These are phyloP conservation scores for Cantharis nigra DNA, from an alignment of 2,888 invertebrate species.

Conservation along the genomic window DNA sequence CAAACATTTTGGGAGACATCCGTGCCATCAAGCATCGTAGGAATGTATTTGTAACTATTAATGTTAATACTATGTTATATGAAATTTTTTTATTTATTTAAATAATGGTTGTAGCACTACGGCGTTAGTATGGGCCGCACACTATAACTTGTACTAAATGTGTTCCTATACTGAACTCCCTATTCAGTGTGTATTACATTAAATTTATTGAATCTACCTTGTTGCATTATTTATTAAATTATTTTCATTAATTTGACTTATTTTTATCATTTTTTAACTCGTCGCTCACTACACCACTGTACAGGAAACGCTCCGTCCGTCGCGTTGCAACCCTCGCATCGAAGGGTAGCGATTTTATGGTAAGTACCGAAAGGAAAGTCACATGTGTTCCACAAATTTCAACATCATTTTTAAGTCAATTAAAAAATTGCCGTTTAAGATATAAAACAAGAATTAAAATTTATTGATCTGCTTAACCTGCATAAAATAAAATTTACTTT, in stretches of 20 bases:
- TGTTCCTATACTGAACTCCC: conserved; percentile 56
- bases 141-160: conserved; percentile 49
- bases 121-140: conserved; percentile 53
- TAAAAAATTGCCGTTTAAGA: not conserved
- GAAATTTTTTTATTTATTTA: conserved; percentile 52
- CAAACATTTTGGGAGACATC: conserved; percentile 18
- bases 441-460: not conserved
- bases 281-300: too few relatives aligned
- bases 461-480: too few relatives aligned
- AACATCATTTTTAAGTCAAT: not conserved
- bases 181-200: conserved; percentile 56
- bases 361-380: not conserved
- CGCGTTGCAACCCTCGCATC: not conserved
- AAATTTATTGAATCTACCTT: conserved; percentile 48
- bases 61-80: conserved; percentile 53
- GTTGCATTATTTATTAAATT: conserved; percentile 2
- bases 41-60: conserved; percentile 52
- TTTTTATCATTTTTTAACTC: not conserved
- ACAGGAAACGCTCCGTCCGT: not conserved
- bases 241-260: not conserved
- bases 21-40: conserved; percentile 31
- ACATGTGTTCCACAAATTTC: not conserved
- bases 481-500: not conserved
- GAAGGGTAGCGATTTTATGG: not conserved
- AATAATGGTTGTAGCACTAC: conserved; percentile 54